Evolutionary conservation across 2,797 vertebrate species (phyloP), one percentile per base, ranked within the genome.

Genomic region (Moxostoma hubbsi): DNA sequence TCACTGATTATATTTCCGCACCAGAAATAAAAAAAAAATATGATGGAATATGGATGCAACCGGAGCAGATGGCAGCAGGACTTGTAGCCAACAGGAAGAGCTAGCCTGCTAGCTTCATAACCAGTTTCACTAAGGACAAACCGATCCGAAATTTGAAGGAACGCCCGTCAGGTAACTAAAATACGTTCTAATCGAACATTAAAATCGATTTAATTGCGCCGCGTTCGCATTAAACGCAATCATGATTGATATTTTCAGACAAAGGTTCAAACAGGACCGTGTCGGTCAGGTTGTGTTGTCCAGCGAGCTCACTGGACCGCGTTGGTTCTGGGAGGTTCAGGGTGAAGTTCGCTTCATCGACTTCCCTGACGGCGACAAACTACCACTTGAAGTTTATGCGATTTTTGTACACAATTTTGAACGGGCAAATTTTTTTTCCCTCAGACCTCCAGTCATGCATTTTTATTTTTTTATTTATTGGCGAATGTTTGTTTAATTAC

Each of bases 11-110:
- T 16, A 50, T 24, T 54, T 12, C 15, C 18, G 49, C 15, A 7
- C 36, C 6, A 11, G 45, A 36, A 7, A 59, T 5, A 5, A 13
- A 43, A 36, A 18, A 12, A 57, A 15, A 24, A n/a, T n/a, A n/a
- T 46, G 6, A 75, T 47, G 72, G 47, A 79, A 68, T 11, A 73
- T 53, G 67, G 45, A 76, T 70, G 83, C 84, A 84, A 46, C 65
- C 57, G 59, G 80, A 83, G 86, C 85, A 85, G 81, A 84, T 82
- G 73, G 70, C 77, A 70, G 81, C 86, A 87, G 89, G 87, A 84
- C 89, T 88, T 88, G 72, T 76, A 85, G 82, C 82, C 74, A 78
- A 79, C 77, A 73, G 79, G 85, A 74, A 24, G 72, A 59, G 83
- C 85, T 80, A 79, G 79, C 80, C 61, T 81, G 85, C 75, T 82